A percentile compares a stretch with the other conserved stretches of the same genome.
phyloP scores from a whole-genome alignment of 2,113 vertebrate genomes.

The Oryzias curvinotus region DNA sequence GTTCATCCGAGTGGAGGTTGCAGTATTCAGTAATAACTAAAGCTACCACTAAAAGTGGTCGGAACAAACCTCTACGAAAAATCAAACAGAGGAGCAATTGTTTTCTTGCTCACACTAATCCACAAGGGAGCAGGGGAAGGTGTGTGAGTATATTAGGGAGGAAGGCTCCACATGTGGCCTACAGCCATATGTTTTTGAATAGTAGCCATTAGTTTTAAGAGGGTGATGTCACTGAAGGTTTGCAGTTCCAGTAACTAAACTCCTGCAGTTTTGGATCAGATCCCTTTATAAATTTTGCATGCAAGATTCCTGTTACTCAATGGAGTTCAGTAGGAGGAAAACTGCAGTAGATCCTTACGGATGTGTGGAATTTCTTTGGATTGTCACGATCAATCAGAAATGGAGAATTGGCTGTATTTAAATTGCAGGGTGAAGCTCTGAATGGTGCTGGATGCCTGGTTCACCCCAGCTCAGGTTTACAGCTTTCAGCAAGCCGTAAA shows the following conservation, averaged over 20 bases:
- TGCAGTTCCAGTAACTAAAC: slow-evolving; percentile 73
- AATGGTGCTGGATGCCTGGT: slow-evolving; percentile 24
- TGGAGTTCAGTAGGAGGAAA: slow-evolving; percentile 27
- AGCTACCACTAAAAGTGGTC: slow-evolving; percentile 11
- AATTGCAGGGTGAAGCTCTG: neutral
- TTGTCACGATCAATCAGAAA: neutral
- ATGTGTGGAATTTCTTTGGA: neutral
- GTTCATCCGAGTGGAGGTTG: slow-evolving; percentile 16
- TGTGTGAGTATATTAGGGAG: slow-evolving; percentile 3
- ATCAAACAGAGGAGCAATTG: slow-evolving; percentile 57
- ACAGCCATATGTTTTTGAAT: slow-evolving; percentile 65
- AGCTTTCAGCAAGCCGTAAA: slow-evolving; percentile 41
- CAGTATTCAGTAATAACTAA: slow-evolving; percentile 13
- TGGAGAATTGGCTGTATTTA: slow-evolving; percentile 9
- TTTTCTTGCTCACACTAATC: slow-evolving; percentile 45
- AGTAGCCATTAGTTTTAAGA: slow-evolving; percentile 73
- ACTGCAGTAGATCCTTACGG: slow-evolving; percentile 15
- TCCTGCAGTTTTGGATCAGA: slow-evolving; percentile 54
- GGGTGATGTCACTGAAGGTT: slow-evolving; percentile 64
- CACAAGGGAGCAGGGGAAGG: slow-evolving; percentile 16
- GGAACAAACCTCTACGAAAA: slow-evolving; percentile 29
- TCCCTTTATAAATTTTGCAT: slow-evolving; percentile 51
- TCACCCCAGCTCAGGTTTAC: slow-evolving; percentile 13
- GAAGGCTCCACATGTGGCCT: slow-evolving; percentile 53
- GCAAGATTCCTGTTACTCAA: slow-evolving; percentile 19